phyloP scores from a whole-genome alignment of 92 coral and sea anemone species.

The Porites rus region DNA sequence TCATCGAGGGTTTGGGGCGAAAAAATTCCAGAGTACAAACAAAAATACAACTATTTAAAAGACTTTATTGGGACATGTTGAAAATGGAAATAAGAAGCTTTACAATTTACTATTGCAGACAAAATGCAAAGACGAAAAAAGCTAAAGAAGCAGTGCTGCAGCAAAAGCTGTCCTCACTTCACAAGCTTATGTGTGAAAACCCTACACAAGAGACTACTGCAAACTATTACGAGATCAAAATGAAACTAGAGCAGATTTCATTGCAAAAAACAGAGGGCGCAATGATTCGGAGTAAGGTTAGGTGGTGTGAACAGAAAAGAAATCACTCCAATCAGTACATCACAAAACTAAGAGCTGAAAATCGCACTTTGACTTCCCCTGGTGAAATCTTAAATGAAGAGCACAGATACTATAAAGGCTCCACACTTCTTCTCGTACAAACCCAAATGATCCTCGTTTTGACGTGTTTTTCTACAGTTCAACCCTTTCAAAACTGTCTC shows the following conservation, averaged over 20 bases:
- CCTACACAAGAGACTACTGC: constrained; percentile 10
- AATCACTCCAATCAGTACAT: not conserved
- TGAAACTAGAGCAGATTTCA: constrained; percentile 16
- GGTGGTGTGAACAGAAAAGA: not conserved
- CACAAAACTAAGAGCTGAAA: constrained; percentile 1
- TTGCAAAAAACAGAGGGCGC: constrained; percentile 18
- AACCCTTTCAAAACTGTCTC: not conserved
- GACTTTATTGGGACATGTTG: too few relatives aligned
- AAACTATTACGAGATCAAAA: constrained; percentile 4
- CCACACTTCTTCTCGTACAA: not conserved
- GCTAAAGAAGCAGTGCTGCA: too few relatives aligned
- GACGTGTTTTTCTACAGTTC: too few relatives aligned
- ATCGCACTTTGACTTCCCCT: not conserved
- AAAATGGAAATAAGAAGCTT: too few relatives aligned
- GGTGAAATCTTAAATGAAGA: constrained; percentile 7
- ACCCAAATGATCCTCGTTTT: too few relatives aligned
- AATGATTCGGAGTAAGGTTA: constrained; percentile 3
- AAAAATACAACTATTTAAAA: too few relatives aligned
- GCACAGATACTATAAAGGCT: not conserved
- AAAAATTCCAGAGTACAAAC: not conserved
- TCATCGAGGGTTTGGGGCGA: not conserved
- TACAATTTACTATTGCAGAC: too few relatives aligned
- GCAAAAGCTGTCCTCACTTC: too few relatives aligned
- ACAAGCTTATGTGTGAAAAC: not conserved
- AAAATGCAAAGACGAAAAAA: too few relatives aligned